Base-by-base conservation (phyloP, 2,797 vertebrate genomes). In the Catharus ustulatus region DNA sequence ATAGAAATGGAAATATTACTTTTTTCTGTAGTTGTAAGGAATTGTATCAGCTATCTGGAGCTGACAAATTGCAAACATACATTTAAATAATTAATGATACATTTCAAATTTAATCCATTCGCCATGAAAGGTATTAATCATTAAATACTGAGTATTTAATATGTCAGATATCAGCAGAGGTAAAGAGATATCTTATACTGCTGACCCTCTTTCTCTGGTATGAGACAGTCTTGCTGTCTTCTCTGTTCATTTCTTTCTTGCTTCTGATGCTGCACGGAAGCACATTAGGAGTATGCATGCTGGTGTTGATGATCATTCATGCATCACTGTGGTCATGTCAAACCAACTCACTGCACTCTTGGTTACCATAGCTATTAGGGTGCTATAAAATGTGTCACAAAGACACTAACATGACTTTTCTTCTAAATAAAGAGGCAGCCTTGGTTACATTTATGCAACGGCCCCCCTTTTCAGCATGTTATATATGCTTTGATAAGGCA, bases 41-140 rank as follows among this genome's bases (percentile, higher is more conserved):
- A 84, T 86, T 73, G n/a, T 74, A 72, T 85, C 10, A 73, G 48
- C 62, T 76, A 89, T 11, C 32, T 34, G 36, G 11, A 94, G 90
- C 15, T 80, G 87, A 90, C 84, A 81, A 95, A 94, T 21, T 86
- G 30, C 30, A 76, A 97, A 61, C 15, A 91, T 78, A 94, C 36
- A 43, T 96, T 89, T 89, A 77, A 94, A 90, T 90, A 96, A 92
- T 85, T 80, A 93, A 38, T 78, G 27, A 73, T 23, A 23, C 19
- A 89, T 90, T 96, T 95, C 20, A 91, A 84, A 89, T 93, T 87
- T 94, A 93, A 85, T 48, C 38, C 51, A 95, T 93, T 51, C 81
- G 9, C 46, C 57, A 61, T 79, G 66, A 95, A 96, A 79, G 43
- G 72, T 34, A 29, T 83, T 77, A 88, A 40, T 71, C 45, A 84